phyloP scores from a whole-genome alignment of 1,140 invertebrate species.

The Zelostemma sp. region DNA sequence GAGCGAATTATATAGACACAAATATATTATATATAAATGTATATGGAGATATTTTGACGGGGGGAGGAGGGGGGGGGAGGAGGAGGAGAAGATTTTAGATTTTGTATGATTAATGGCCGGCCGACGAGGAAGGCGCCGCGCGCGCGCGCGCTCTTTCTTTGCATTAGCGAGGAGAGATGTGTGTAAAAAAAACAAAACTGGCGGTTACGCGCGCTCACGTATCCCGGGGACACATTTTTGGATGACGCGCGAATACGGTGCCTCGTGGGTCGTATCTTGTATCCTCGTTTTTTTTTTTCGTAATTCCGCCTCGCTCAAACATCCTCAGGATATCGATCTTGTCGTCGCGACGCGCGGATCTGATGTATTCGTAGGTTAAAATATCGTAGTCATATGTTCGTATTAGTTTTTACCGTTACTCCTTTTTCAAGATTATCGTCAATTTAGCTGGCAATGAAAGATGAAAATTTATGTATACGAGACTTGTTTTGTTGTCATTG shows the following conservation, averaged over 20 bases:
- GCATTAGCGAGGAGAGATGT: no score
- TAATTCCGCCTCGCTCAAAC: constrained; percentile 16
- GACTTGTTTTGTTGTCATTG: constrained; percentile 10
- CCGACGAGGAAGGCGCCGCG: constrained; percentile 39
- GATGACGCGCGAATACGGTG: background rate
- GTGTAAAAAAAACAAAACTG: no score
- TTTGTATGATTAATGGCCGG: constrained; percentile 60
- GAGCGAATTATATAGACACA: constrained; percentile 50
- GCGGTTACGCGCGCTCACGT: no score
- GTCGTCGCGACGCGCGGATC: constrained; percentile 28
- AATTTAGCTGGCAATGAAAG: background rate
- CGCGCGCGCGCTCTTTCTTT: background rate
- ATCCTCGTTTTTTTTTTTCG: background rate
- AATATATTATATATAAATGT: constrained; percentile 43
- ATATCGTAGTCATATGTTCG: background rate
- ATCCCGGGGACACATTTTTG: background rate
- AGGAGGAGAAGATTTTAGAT: constrained; percentile 49
- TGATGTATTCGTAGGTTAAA: constrained; percentile 29
- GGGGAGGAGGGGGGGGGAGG: constrained; percentile 16
- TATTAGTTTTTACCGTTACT: constrained; percentile 11
- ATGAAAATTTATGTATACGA: constrained; percentile 3
- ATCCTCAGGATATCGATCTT: constrained; percentile 36
- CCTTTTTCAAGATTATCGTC: constrained; percentile 2
- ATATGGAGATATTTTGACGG: constrained; percentile 61
- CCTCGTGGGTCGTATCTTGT: background rate